Evolutionary conservation across 1,140 invertebrate species (phyloP), one percentile per base, ranked within the genome.

Genomic region (Hycleus phaleratus): DNA sequence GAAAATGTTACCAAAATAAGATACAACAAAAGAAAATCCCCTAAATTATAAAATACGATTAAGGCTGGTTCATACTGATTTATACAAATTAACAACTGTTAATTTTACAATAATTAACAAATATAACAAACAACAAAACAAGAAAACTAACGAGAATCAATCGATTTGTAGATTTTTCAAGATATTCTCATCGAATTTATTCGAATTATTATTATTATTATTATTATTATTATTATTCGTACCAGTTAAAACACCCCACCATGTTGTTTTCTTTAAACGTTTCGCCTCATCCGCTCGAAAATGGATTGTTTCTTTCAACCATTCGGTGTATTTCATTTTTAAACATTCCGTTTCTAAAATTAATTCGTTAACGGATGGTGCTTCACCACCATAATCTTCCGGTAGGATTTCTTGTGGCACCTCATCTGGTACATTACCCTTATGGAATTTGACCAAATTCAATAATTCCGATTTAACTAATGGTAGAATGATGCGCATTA

Each of bases 401-500:
- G 71, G 71, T 32, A 71, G 46, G 2, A 73, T 59, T 43, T 71
- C 68, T 6, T 61, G 8, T 5, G 70, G 67, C n/a, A 71, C 54
- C 12, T 56, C 58, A 11, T 71, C 70, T n/a, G 70, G 68, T 11
- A 62, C 43, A 45, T 40, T 58, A 70, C 71, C 72, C 60, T 62
- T 68, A 56, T 73, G 71, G 56, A 82, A 81, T 66, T 79, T 77
- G 4, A 83, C 71, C 3, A 81, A 68, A 51, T 74, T 76, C 32
- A 82, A 71, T 6, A 83, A 68, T 51, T 82, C 78, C 8, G 77
- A 78, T 63, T 79, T 76, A 49, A 82, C 79, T 46, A 83, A 71
- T 1, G 81, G 81, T 44, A 80, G 75, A 2, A 82, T 71, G 5
- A 83, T 71, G 50, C 77, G 75, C 79, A 83, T 81, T 2, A 82